These are phyloP conservation scores for Ceratina japonica DNA, from an alignment of 1,140 invertebrate genomes.

Conservation along the genomic window DNA sequence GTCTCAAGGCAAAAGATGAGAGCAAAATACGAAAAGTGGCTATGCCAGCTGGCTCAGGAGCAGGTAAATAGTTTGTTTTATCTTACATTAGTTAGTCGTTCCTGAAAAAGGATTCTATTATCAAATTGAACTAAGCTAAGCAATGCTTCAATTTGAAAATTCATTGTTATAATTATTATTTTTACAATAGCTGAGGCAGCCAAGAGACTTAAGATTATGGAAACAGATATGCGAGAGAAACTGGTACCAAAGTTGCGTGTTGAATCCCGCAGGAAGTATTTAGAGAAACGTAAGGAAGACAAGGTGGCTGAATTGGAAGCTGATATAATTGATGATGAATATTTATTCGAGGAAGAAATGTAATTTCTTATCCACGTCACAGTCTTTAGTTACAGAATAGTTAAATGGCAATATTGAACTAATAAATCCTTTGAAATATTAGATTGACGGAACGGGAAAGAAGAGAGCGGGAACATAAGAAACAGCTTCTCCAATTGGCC, in stretches of 20 bases:
- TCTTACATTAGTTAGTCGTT: background rate
- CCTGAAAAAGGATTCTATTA: background rate
- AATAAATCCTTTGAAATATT: conserved; percentile 16
- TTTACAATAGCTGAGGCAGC: conserved; percentile 86
- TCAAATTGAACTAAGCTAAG: no score
- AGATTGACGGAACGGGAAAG: conserved; percentile 93
- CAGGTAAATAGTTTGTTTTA: conserved; percentile 62
- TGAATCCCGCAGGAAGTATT: conserved; percentile 95
- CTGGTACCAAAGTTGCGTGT: conserved; percentile 92
- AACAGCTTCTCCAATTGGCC: conserved; percentile 92
- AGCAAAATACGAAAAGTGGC: conserved; percentile 91
- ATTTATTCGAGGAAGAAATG: conserved; percentile 93
- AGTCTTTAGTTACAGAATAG: background rate
- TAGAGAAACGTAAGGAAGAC: conserved; percentile 97
- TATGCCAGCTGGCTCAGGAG: conserved; percentile 80
- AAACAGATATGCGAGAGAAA: conserved; percentile 91
- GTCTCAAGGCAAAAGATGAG: conserved; percentile 95
- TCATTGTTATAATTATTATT: background rate
- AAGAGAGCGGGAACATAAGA: conserved; percentile 93
- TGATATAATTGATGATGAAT: conserved; percentile 98
- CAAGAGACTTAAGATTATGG: conserved; percentile 90
- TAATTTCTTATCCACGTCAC: conserved; percentile 79
- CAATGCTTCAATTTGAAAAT: background rate
- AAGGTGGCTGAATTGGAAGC: conserved; percentile 97
- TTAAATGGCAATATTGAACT: background rate